Conservation (phyloP, 2,888 invertebrate genomes). For the Arrhopalites spinosus region DNA sequence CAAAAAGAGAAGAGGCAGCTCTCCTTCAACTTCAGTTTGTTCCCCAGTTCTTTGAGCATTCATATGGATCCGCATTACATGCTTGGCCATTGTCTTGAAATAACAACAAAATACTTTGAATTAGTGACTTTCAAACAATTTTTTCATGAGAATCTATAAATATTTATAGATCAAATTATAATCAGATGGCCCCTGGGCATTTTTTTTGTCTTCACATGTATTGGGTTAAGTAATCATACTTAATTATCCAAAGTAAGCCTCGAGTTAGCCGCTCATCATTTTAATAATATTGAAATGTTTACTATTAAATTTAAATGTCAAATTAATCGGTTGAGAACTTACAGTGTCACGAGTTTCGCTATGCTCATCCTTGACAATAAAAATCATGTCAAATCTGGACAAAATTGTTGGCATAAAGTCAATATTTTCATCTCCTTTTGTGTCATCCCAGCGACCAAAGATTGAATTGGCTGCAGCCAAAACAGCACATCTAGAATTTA, state of each 20-base stretch:
- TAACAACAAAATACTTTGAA: too few relatives aligned
- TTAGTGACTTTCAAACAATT: neutral
- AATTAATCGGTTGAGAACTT: slow-evolving; percentile 54
- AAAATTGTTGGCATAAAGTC: slow-evolving; percentile 99
- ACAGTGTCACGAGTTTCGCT: slow-evolving; percentile 85
- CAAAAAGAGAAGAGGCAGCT: slow-evolving; percentile 80
- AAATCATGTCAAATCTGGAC: slow-evolving; percentile 99
- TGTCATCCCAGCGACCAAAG: slow-evolving; percentile 98
- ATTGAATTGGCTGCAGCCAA: slow-evolving; percentile 98
- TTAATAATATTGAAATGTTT: neutral
- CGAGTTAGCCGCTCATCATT: slow-evolving; percentile 50
- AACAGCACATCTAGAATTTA: slow-evolving; percentile 98
- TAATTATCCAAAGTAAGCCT: neutral
- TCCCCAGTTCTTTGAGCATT: slow-evolving; percentile 72
- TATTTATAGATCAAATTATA: slow-evolving; percentile 8
- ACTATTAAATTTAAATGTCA: neutral
- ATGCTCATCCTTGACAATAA: slow-evolving; percentile 97
- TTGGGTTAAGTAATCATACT: neutral
- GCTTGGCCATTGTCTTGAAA: slow-evolving; percentile 82
- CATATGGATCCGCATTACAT: slow-evolving; percentile 95
- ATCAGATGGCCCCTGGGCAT: slow-evolving; percentile 56
- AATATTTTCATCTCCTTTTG: slow-evolving; percentile 95
- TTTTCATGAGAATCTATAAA: neutral
- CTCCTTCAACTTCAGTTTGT: slow-evolving; percentile 70
- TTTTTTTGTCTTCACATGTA: slow-evolving; percentile 40